phyloP scores from a whole-genome alignment of 2,888 invertebrate genomes.

The Metallyticus violacea region DNA sequence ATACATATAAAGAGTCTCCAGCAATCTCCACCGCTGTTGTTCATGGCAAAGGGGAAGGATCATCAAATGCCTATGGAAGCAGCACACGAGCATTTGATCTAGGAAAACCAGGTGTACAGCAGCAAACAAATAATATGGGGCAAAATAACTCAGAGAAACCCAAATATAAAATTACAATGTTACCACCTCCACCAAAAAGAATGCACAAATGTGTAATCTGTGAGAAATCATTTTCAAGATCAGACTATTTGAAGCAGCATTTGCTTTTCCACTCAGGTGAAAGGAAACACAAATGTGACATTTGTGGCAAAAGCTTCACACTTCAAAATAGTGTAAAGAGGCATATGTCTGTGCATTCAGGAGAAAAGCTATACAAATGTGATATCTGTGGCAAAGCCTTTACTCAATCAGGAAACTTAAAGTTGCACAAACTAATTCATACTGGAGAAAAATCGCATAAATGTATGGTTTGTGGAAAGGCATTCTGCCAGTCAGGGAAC shows the following conservation, averaged over 20 bases:
- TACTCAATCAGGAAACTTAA: background rate
- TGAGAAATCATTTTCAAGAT: background rate
- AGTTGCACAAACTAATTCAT: background rate
- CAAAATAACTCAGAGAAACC: background rate
- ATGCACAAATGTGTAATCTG: background rate
- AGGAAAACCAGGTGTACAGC: background rate
- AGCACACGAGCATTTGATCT: background rate
- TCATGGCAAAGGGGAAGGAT: background rate
- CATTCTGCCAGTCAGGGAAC: background rate
- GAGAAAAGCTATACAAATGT: background rate
- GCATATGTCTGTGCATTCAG: background rate
- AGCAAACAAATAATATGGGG: background rate
- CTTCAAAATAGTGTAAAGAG: background rate
- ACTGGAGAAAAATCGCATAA: background rate
- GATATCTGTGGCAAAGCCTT: background rate
- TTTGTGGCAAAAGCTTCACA: background rate
- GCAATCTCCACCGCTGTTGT: background rate
- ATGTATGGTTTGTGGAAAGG: slow-evolving; percentile 4
- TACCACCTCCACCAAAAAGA: background rate
- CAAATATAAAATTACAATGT: background rate
- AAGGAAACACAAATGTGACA: background rate
- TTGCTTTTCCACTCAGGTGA: background rate
- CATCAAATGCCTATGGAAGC: background rate
- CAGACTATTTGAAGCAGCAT: background rate
- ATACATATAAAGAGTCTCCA: background rate